Base-by-base conservation (phyloP, 2,113 vertebrate species). In the Craseonycteris thonglongyai region DNA sequence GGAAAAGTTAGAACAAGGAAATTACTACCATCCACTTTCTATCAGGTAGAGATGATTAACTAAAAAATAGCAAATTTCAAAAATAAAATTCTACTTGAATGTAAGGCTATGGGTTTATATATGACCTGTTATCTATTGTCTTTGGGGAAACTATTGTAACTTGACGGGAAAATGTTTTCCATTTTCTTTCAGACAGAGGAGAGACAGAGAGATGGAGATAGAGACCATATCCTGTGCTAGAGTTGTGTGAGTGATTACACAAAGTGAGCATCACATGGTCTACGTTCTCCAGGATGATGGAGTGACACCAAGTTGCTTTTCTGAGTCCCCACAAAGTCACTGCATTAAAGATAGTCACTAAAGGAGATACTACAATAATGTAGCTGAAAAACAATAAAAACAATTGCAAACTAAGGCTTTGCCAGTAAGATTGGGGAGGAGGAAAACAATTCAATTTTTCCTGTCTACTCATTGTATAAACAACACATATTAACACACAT, bases 1-100 rank as follows among this genome's bases (percentile, higher is more conserved):
- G 45, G 79, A 21, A 90, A 9, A 79, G 33, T 56, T 81, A 72
- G 15, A 5, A 54, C 78, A 78, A 76, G 22, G 54, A 54, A 90
- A 80, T 72, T 83, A 87, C 56, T 76, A 40, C 0, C 4, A 22
- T 26, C 7, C 11, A 66, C 30, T 11, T 89, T 58, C 22, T 82
- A 15, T 47, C n/a, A 3, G 47, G 6, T 79, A 33, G 35, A 92
- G 71, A 80, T 78, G 87, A 76, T 94, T 47, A 59, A 84, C 26
- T 42, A 78, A 61, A 81, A 72, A 90, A 86, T 80, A 63, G 22
- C 21, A 42, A 54, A 91, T 26, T 78, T 93, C 33, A 66, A 76
- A 93, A 93, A 28, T 63, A 4, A 88, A 91, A 83, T 54, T 95
- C 76, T 79, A 75, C 84, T 59, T 95, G 82, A 72, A 8, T 5